Evolutionary conservation across 1,140 invertebrate genomes (phyloP).

Genomic region (Pteromalus puparum): DNA sequence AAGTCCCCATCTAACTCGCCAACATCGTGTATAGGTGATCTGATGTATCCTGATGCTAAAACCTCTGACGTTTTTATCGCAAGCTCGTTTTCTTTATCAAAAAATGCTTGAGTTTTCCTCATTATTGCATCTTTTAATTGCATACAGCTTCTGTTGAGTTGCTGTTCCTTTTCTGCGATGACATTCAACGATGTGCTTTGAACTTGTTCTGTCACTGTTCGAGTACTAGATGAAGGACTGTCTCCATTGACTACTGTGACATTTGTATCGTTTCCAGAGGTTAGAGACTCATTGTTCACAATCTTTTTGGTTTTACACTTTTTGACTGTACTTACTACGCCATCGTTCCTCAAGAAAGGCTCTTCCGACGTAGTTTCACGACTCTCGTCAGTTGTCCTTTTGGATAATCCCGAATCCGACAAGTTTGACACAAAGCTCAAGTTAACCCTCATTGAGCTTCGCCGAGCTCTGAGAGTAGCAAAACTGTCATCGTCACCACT

Average conservation of each 20-base stretch:
- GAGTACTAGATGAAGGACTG: neutral
- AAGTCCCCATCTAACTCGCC: neutral
- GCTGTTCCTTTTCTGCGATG: constrained; percentile 54
- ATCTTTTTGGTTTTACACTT: neutral
- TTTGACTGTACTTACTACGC: constrained; percentile 19
- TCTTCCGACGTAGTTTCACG: neutral
- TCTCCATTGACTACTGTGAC: constrained; percentile 23
- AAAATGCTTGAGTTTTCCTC: constrained; percentile 60
- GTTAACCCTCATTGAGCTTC: constrained; percentile 65
- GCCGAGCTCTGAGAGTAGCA: neutral
- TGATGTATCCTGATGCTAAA: constrained; percentile 32
- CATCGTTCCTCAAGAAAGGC: neutral
- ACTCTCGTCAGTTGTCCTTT: constrained; percentile 41
- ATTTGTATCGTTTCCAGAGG: neutral
- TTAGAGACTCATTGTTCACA: constrained; percentile 13
- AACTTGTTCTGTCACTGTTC: neutral
- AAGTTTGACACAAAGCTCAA: constrained; percentile 60
- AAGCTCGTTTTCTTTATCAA: constrained; percentile 59
- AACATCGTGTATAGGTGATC: neutral
- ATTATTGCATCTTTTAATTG: constrained; percentile 61
- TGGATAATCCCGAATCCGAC: constrained; percentile 57
- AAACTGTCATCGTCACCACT: neutral
- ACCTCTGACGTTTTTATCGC: constrained; percentile 57
- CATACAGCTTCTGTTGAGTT: constrained; percentile 55
- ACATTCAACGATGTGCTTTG: constrained; percentile 29